These are phyloP conservation scores for Narcine bancroftii DNA, from an alignment of 2,113 vertebrate genomes.

Conservation along the genomic window DNA sequence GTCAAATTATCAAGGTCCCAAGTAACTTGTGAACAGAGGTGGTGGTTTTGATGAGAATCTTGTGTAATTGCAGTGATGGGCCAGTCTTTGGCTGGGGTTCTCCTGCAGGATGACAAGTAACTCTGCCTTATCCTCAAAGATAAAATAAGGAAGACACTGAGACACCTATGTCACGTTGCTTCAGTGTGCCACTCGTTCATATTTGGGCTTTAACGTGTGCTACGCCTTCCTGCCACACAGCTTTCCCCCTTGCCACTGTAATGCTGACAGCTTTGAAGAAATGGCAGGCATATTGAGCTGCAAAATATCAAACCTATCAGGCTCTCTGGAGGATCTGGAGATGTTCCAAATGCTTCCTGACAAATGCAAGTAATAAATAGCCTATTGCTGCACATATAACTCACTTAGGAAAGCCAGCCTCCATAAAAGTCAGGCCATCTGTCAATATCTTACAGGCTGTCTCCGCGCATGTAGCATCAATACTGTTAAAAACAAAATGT, in stretches of 20 bases:
- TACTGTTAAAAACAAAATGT: neutral
- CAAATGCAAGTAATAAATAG: slow-evolving; percentile 35
- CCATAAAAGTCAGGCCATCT: slow-evolving; percentile 26
- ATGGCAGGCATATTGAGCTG: neutral
- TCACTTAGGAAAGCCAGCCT: slow-evolving; percentile 34
- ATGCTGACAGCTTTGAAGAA: neutral
- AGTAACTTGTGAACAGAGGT: neutral
- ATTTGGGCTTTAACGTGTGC: neutral
- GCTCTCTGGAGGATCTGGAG: slow-evolving; percentile 12
- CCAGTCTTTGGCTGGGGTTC: neutral
- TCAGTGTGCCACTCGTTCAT: neutral
- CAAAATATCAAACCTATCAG: neutral
- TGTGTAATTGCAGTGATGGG: neutral
- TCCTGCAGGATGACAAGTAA: neutral
- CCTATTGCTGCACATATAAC: neutral
- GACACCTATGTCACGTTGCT: neutral
- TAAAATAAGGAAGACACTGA: neutral
- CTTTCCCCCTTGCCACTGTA: neutral
- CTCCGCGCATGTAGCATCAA: neutral
- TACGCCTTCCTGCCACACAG: neutral
- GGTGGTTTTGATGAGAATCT: neutral
- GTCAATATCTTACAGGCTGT: slow-evolving; percentile 30
- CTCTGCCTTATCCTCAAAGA: neutral
- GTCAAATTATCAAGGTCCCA: neutral
- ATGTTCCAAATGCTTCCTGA: slow-evolving; percentile 33